Evolutionary conservation across 2,113 vertebrate species (phyloP), one percentile per base, ranked within the genome.

Genomic region (Gymnocephalus cernua): DNA sequence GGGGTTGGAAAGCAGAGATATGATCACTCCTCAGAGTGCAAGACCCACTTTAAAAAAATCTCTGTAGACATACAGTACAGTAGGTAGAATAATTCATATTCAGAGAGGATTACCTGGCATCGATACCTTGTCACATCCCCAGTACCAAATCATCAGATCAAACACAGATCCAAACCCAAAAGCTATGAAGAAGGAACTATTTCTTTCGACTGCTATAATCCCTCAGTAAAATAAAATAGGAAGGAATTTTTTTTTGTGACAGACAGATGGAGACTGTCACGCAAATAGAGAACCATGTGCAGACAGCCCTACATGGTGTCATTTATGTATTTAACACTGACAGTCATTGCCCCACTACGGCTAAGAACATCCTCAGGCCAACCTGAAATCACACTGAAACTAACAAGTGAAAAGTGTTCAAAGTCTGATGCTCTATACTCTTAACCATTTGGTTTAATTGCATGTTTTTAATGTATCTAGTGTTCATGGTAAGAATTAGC

Each of bases 91-190:
- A 3, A 61, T 79, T 85, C 69, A 81, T 76, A 87, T 89, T 85
- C 79, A 83, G 61, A 59, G 78, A 80, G 85, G 85, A 91, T 89
- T 91, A 89, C 64, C 75, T 78, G 58, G 54, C 72, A 78, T 78
- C n/a, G n/a, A n/a, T n/a, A n/a, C 67, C 63, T 38, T 77, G 74
- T 75, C 71, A 38, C 68, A 82, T 82, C 72, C 69, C 21, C 32
- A 25, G 35, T 4, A 53, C 66, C 74, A 82, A 84, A 69, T 63
- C 71, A 71, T 64, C 66, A 73, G 73, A 71, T 64, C 66, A 73
- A 75, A 84, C 74, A 61, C 51, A 62, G 64, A 82, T 84, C 57
- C 82, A 73, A 73, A 82, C 59, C 73, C 78, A 78, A 75, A 79
- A 82, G 74, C 67, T 66, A 65, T 25, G 47, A 48, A 69, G 57